These are phyloP conservation scores for Lamproptera curius DNA, from an alignment of 2,888 invertebrate species.

Conservation along the genomic window DNA sequence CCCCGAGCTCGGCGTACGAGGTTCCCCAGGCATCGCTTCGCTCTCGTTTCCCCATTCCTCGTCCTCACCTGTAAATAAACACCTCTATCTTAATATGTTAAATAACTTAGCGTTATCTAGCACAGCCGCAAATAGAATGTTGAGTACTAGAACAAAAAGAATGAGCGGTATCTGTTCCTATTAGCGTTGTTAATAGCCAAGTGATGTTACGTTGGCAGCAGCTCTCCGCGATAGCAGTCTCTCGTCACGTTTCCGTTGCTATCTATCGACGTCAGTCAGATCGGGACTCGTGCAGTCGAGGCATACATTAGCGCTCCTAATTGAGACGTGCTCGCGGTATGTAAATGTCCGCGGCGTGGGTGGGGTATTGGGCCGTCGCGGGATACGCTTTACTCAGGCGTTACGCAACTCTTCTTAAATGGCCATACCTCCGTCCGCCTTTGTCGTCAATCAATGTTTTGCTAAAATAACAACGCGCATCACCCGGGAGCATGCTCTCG, in stretches of 20 bases:
- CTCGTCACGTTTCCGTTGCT: conserved; percentile 73
- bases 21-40: conserved; percentile 77
- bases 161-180: conserved; percentile 54
- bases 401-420: no score
- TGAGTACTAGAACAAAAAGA: conserved; percentile 43
- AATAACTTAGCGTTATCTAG: conserved; percentile 20
- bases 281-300: conserved; percentile 66
- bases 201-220: conserved; percentile 58
- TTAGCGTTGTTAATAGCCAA: conserved; percentile 68
- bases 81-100: conserved; percentile 26
- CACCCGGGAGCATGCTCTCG: conserved; percentile 54
- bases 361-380: conserved; percentile 56
- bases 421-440: no score
- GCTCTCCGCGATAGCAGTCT: conserved; percentile 66
- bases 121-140: conserved; percentile 34
- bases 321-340: conserved; percentile 76
- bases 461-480: conserved; percentile 49
- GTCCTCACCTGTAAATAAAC: conserved; percentile 80
- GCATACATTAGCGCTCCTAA: conserved; percentile 78
- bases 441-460: conserved; percentile 42
- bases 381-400: no score
- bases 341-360: conserved; percentile 75
- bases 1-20: conserved; percentile 70
- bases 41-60: conserved; percentile 82
- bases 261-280: conserved; percentile 73